A percentile compares a stretch with the other conserved stretches of the same genome.
Conservation (phyloP, 2,888 invertebrate species). For the Strigamia transsilvanica region DNA sequence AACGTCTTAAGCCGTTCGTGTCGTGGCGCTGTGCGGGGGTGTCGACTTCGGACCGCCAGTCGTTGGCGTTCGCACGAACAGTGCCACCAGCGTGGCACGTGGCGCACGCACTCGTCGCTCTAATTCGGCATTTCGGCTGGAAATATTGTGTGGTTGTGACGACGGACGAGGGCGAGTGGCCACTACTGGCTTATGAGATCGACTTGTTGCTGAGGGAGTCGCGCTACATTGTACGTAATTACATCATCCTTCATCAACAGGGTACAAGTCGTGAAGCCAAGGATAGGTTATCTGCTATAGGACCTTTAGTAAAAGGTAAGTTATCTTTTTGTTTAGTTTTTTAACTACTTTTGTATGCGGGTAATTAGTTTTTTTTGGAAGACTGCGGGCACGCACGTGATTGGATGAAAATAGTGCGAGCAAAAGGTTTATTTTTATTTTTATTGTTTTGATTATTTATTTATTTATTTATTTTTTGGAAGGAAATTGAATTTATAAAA, state of each 20-base stretch:
- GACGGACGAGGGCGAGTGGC: slow-evolving; percentile 55
- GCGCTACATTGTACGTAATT: slow-evolving; percentile 55
- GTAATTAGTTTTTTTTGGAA: not conserved
- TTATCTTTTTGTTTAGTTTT: not conserved
- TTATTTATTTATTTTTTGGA: not conserved
- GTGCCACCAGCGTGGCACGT: slow-evolving; percentile 55
- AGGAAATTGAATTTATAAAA: not conserved
- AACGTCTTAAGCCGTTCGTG: slow-evolving; percentile 54
- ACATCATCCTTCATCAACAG: slow-evolving; percentile 55
- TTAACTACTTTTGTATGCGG: not conserved
- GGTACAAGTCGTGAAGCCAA: slow-evolving; percentile 52
- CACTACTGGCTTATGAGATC: slow-evolving; percentile 54
- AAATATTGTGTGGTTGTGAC: slow-evolving; percentile 56
- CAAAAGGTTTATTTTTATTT: too few species aligned
- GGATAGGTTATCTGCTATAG: slow-evolving; percentile 54
- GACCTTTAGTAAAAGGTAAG: slow-evolving; percentile 57
- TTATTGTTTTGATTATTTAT: too few species aligned
- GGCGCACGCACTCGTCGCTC: slow-evolving; percentile 55
- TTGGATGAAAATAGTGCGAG: not conserved
- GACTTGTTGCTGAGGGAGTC: slow-evolving; percentile 56
- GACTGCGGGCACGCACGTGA: not conserved
- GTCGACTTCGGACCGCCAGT: slow-evolving; percentile 50
- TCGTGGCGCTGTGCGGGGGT: slow-evolving; percentile 55
- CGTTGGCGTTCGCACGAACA: slow-evolving; percentile 54
- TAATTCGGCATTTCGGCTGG: slow-evolving; percentile 56